phyloP scores from a whole-genome alignment of 2,888 invertebrate genomes.

The Philereme vetulata region DNA sequence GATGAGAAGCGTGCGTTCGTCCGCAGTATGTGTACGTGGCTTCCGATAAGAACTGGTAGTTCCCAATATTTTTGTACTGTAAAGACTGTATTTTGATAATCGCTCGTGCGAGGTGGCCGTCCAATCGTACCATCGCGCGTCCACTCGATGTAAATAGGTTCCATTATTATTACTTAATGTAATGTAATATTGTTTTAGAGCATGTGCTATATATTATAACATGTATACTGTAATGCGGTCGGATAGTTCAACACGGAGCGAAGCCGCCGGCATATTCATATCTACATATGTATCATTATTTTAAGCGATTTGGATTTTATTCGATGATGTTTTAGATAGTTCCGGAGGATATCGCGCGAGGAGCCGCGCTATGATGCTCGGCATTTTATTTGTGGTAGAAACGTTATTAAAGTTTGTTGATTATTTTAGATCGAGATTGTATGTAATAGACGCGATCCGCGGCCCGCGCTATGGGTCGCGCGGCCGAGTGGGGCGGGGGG shows the following conservation, averaged over 20 bases:
- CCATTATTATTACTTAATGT: slow-evolving; percentile 77
- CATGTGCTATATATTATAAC: slow-evolving; percentile 76
- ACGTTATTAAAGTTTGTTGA: slow-evolving; percentile 64
- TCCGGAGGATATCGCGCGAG: slow-evolving; percentile 36
- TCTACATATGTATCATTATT: slow-evolving; percentile 60
- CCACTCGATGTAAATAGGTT: slow-evolving; percentile 64
- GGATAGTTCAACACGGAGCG: slow-evolving; percentile 32
- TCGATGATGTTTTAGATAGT: slow-evolving; percentile 38
- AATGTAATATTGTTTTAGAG: slow-evolving; percentile 80
- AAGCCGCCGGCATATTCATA: slow-evolving; percentile 55
- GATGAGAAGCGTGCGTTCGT: background rate
- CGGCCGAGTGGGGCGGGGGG: slow-evolving; percentile 25
- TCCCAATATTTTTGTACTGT: slow-evolving; percentile 31
- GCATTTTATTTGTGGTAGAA: slow-evolving; percentile 53
- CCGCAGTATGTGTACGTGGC: slow-evolving; percentile 10
- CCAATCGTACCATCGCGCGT: slow-evolving; percentile 9
- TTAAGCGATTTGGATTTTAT: slow-evolving; percentile 67
- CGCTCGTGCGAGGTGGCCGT: slow-evolving; percentile 14
- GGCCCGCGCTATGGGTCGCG: background rate
- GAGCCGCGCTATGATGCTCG: slow-evolving; percentile 50
- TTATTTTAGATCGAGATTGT: slow-evolving; percentile 55
- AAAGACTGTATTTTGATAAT: slow-evolving; percentile 29
- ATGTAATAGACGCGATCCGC: slow-evolving; percentile 35
- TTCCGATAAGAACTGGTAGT: slow-evolving; percentile 19
- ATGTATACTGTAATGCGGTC: slow-evolving; percentile 37